These are phyloP conservation scores for Synergus itoensis DNA, from an alignment of 2,888 invertebrate genomes.

Conservation along the genomic window DNA sequence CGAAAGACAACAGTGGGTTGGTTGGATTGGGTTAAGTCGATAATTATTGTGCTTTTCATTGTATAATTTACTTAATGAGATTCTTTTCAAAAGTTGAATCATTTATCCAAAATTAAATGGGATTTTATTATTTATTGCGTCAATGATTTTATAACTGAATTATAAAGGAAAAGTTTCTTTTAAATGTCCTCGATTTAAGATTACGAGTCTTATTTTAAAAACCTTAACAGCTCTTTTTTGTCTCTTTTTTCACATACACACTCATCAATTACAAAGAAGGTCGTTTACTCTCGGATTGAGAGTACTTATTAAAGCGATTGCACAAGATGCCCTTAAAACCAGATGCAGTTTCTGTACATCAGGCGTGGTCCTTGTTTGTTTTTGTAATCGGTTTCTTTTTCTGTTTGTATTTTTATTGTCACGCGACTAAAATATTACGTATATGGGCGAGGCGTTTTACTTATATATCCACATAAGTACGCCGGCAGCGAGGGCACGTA, in stretches of 20 bases:
- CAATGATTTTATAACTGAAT: too few species aligned
- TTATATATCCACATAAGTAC: slow-evolving; percentile 53
- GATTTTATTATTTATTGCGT: too few species aligned
- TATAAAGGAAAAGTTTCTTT: not conserved
- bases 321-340: slow-evolving; percentile 1
- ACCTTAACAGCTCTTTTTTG: not conserved
- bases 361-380: not conserved
- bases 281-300: not conserved
- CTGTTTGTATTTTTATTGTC: slow-evolving; percentile 6
- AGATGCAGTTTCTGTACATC: not conserved
- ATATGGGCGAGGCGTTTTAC: slow-evolving; percentile 14
- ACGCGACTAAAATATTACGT: not conserved
- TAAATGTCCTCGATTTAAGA: not conserved
- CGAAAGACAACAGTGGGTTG: slow-evolving; percentile 28
- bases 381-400: not conserved
- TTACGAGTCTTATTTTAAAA: not conserved
- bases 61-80: not conserved
- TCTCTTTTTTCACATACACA: not conserved
- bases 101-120: not conserved
- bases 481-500: slow-evolving; percentile 66
- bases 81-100: not conserved
- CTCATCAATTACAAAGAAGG: slow-evolving; percentile 4
- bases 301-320: slow-evolving; percentile 4
- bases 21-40: slow-evolving; percentile 13
- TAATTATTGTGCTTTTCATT: slow-evolving; percentile 19